Evolutionary conservation across 2,888 invertebrate species (phyloP), one percentile per base, ranked within the genome.

Genomic region (Brachypalpus laphriformis): DNA sequence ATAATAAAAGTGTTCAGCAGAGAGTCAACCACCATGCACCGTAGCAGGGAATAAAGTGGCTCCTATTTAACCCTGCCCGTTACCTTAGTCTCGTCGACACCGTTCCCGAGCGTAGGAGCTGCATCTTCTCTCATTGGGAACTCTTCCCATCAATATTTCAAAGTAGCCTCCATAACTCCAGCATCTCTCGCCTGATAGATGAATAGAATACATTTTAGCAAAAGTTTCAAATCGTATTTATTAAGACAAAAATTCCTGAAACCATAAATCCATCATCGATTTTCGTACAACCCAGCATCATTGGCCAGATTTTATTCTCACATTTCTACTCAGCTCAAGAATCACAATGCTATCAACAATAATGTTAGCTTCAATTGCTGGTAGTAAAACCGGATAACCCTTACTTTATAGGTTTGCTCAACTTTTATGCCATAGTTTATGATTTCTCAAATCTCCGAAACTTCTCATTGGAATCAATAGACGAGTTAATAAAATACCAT

Each of bases 401-500:
- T 47, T 20, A 9, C 20, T 18, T 47, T 47, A 47, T 20, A 11
- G 11, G 20, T 22, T 34, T 14, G 20, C 34, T 22, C 51, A 49
- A 14, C 3, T 49, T 49, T 37, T 34, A 65, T 20, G 49, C 47
- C 31, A 14, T 9, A 37, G 9, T 22, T 51, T 66, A 51, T 37
- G 51, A 51, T 9, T 20, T 51, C 25, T 9, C 16, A 37, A 14
- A 20, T n/a, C 3, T 1, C 20, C 14, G 9, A 14, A 16, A 34
- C 3, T 14, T 59, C 45, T 11, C 57, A 22, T 37, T 16, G 7
- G 2, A 63, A 63, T 74, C 74, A 42, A 74, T 63, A 63, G 28
- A 14, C 11, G n/a, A 31, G 61, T 54, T 61, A 74, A 63, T 63
- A 54, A 63, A 74, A 63, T 20, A 9, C 20, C 3, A 54, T 49